These are phyloP conservation scores for Onthophagus sagittarius DNA, from an alignment of 2,888 invertebrate genomes.

Conservation along the genomic window DNA sequence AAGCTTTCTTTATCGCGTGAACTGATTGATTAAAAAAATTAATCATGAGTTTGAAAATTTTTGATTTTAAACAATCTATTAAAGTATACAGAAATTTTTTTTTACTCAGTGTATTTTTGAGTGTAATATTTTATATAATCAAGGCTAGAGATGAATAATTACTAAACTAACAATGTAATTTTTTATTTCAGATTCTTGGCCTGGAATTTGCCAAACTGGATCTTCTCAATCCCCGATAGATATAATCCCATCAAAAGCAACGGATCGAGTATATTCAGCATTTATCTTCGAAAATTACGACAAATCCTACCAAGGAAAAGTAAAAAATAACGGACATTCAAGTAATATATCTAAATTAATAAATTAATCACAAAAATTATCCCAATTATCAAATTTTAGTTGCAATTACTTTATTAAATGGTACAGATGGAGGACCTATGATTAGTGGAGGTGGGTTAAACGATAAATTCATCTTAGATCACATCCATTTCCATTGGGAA, in stretches of 20 bases:
- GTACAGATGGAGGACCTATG: constrained; percentile 31
- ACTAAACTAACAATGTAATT: too few relatives aligned
- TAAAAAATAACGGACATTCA: constrained; percentile 68
- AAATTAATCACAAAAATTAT: background rate
- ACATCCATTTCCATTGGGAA: constrained; percentile 77
- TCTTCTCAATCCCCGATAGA: constrained; percentile 73
- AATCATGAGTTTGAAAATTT: too few relatives aligned
- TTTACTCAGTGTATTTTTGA: too few relatives aligned
- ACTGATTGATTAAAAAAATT: too few relatives aligned
- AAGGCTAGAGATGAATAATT: too few relatives aligned
- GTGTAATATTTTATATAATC: too few relatives aligned
- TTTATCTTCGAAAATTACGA: constrained; percentile 60
- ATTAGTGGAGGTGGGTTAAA: constrained; percentile 58
- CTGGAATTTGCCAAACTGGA: constrained; percentile 61
- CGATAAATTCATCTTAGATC: constrained; percentile 60
- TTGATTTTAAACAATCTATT: too few relatives aligned
- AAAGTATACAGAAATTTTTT: too few relatives aligned
- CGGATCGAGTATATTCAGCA: constrained; percentile 49
- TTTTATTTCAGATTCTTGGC: constrained; percentile 62
- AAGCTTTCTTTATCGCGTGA: too few relatives aligned
- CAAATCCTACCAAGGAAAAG: constrained; percentile 48
- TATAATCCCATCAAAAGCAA: constrained; percentile 54
- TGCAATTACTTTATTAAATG: constrained; percentile 39
- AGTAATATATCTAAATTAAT: constrained; percentile 48
- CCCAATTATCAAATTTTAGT: constrained; percentile 33